Evolutionary conservation across 2,797 vertebrate species (phyloP).

Genomic region (Rhincodon typus): DNA sequence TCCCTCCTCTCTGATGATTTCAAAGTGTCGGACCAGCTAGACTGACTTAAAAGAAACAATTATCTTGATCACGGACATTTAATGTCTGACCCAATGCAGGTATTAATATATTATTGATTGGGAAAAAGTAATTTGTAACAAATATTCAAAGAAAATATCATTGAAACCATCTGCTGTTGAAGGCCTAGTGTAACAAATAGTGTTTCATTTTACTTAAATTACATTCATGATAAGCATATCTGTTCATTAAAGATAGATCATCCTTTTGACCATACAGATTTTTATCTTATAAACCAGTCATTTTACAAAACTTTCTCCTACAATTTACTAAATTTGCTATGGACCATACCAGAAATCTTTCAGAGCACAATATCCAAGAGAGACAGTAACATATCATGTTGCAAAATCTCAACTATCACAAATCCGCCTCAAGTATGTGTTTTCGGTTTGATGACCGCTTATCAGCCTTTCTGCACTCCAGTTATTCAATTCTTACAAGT

Average conservation of each 20-base stretch:
- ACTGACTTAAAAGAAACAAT: neutral
- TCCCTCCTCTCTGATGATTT: neutral
- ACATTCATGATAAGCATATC: neutral
- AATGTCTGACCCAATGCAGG: neutral
- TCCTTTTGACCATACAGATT: neutral
- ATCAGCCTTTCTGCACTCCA: neutral
- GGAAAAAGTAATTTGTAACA: neutral
- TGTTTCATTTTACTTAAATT: conserved; percentile 21
- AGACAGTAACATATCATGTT: neutral
- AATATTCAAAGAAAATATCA: neutral
- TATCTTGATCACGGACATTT: neutral
- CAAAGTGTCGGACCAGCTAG: neutral
- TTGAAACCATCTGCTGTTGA: neutral
- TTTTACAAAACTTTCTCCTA: neutral
- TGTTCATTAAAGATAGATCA: neutral
- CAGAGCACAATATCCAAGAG: neutral
- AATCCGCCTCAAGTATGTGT: neutral
- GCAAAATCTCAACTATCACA: neutral
- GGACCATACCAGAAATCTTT: neutral
- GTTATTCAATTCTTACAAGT: neutral
- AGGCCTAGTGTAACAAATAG: neutral
- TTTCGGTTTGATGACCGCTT: neutral
- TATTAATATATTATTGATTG: neutral
- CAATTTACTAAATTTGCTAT: neutral
- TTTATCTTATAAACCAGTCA: neutral